Conservation (phyloP, 2,797 vertebrate species). For the Anguilla pacifica region DNA sequence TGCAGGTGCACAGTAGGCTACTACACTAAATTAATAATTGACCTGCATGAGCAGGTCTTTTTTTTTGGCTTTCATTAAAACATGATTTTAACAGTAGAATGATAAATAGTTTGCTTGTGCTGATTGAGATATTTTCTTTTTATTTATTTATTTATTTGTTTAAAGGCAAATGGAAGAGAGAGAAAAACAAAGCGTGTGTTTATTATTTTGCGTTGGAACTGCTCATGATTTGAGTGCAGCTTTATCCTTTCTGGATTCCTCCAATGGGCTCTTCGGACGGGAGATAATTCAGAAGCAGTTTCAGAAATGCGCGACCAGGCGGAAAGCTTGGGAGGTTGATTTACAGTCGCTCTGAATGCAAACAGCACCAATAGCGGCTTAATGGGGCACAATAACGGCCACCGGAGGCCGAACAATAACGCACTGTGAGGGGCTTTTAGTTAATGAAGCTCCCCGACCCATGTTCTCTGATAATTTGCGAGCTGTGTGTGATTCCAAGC, state of each 20-base stretch:
- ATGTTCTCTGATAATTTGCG: neutral
- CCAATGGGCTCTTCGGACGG: slow-evolving; percentile 58
- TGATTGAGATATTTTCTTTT: neutral
- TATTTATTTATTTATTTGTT: slow-evolving; percentile 26
- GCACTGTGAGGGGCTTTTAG: slow-evolving; percentile 47
- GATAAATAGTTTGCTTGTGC: neutral
- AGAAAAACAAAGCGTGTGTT: slow-evolving; percentile 50
- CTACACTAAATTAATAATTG: slow-evolving; percentile 9
- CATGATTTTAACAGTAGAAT: too few species aligned
- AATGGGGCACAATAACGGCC: slow-evolving; percentile 19
- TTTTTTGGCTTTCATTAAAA: neutral
- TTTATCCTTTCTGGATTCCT: slow-evolving; percentile 30
- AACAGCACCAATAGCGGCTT: slow-evolving; percentile 53
- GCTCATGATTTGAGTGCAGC: slow-evolving; percentile 55
- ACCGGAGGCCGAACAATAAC: slow-evolving; percentile 32
- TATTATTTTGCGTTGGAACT: slow-evolving; percentile 50
- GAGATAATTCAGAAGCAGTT: slow-evolving; percentile 46
- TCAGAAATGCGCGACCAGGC: slow-evolving; percentile 57
- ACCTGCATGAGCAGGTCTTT: neutral
- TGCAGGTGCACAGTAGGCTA: neutral
- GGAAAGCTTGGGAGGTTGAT: slow-evolving; percentile 57
- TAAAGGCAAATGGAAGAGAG: slow-evolving; percentile 26
- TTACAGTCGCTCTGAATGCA: slow-evolving; percentile 35
- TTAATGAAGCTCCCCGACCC: neutral
- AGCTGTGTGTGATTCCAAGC: neutral